Conservation (phyloP, 2,888 invertebrate genomes). For the Machimus atricapillus region DNA sequence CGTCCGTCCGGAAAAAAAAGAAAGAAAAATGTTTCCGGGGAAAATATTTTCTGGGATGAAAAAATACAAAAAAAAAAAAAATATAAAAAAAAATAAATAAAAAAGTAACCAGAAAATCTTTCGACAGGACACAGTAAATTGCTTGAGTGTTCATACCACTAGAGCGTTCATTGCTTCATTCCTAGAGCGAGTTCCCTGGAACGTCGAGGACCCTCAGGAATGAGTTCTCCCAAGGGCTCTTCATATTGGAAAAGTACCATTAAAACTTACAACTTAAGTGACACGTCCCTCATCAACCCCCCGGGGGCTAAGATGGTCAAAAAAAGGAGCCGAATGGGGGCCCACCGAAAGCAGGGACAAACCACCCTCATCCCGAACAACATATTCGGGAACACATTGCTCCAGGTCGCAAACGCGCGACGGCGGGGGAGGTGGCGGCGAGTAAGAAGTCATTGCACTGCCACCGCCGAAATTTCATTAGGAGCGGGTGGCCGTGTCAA, state of each 20-base stretch:
- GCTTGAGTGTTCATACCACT: not conserved
- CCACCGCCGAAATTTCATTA: constrained; percentile 32
- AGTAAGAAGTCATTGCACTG: constrained; percentile 30
- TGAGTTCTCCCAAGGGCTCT: not conserved
- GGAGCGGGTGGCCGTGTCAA: constrained; percentile 31
- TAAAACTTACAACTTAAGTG: constrained; percentile 38
- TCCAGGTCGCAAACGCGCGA: constrained; percentile 2
- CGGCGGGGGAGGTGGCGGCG: not conserved
- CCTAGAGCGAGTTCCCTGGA: not conserved
- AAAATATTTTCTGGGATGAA: not conserved
- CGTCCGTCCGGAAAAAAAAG: not conserved
- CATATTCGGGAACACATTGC: constrained; percentile 13
- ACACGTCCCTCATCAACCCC: constrained; percentile 27
- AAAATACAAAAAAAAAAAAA: not conserved
- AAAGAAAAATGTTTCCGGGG: not conserved
- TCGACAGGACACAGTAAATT: not conserved
- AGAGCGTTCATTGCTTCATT: constrained; percentile 21
- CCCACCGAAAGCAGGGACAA: not conserved
- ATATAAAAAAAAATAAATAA: no score
- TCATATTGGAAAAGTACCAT: constrained; percentile 28
- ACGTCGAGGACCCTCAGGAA: not conserved
- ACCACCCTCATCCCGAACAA: not conserved
- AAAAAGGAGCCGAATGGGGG: not conserved
- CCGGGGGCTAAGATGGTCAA: constrained; percentile 6
- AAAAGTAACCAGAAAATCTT: not conserved